Evolutionary conservation across 2,888 invertebrate species (phyloP), one percentile per base, ranked within the genome.

Genomic region (Coenonympha glycerion): DNA sequence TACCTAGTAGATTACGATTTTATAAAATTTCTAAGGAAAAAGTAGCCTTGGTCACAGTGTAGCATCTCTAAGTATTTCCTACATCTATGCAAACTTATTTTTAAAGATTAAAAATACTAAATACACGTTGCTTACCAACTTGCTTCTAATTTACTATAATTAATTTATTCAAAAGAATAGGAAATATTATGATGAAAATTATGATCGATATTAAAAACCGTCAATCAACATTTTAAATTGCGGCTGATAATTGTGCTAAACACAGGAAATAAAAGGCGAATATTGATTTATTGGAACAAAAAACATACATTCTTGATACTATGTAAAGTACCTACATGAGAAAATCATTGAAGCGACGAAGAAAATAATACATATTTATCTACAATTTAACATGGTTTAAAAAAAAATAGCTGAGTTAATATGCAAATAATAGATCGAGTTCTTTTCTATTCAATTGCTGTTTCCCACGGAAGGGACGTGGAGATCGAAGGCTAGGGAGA

Each of bases 401-500:
- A 22, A 48, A 31, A 40, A 41, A 48, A 30, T 31, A 28, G 11
- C 28, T 5, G 28, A 11, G 19, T 28, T 18, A 33, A 19, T 24
- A 41, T 48, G 40, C 34, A 33, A 48, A 48, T 48, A 11, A 34
- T 37, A 37, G 31, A 18, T 28, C 41, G 41, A 41, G 16, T 15
- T 34, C 33, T 34, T 50, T 33, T 44, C 48, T 45, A 55, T 53
- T 49, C 53, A 50, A 31, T 39, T 33, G 13, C 48, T 34, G 39
- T 56, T 69, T 71, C 63, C 62, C 59, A 62, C 62, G 60, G 57
- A 54, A 58, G 33, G 56, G 57, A 59, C 61, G 58, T 52, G 54
- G 47, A 52, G 60, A 63, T 64, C 61, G 58, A 39, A 53, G 45
- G 47, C 53, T 54, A 48, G 54, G 54, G 51, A 56, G 55, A 56